Evolutionary conservation across 2,888 invertebrate genomes (phyloP).

Genomic region (Polia nebulosa): DNA sequence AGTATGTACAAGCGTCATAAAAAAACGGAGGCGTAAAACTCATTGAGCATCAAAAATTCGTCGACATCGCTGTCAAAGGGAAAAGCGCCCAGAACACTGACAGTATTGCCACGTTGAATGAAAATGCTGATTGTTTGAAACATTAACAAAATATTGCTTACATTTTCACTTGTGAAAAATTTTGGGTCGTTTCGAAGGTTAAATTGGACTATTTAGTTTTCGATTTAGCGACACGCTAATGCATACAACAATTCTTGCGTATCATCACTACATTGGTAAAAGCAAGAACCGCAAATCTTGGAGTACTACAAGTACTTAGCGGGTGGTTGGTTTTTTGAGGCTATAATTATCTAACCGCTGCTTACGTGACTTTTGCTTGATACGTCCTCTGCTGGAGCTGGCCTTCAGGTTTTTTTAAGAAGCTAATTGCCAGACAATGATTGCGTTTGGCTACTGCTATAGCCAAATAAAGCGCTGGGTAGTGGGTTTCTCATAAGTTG

Average conservation of each 20-base stretch:
- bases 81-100: no score
- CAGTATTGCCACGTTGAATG: no score
- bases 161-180: not conserved
- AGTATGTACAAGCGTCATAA: no score
- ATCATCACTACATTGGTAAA: slow-evolving; percentile 14
- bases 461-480: not conserved
- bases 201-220: slow-evolving; percentile 28
- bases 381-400: not conserved
- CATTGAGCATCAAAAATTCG: no score
- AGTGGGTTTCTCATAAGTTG: no score
- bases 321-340: slow-evolving; percentile 14
- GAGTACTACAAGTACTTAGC: slow-evolving; percentile 18
- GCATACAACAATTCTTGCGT: slow-evolving; percentile 18
- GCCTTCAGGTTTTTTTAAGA: not conserved
- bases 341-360: not conserved
- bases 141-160: no score
- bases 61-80: no score
- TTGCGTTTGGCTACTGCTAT: not conserved
- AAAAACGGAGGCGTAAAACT: no score
- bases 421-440: not conserved
- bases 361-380: slow-evolving; percentile 3
- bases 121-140: no score
- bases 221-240: slow-evolving; percentile 30
- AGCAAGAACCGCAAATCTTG: slow-evolving; percentile 4
- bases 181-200: slow-evolving; percentile 5